These are phyloP conservation scores for Sminthurinus aureus DNA, from an alignment of 2,888 invertebrate species.

Conservation along the genomic window DNA sequence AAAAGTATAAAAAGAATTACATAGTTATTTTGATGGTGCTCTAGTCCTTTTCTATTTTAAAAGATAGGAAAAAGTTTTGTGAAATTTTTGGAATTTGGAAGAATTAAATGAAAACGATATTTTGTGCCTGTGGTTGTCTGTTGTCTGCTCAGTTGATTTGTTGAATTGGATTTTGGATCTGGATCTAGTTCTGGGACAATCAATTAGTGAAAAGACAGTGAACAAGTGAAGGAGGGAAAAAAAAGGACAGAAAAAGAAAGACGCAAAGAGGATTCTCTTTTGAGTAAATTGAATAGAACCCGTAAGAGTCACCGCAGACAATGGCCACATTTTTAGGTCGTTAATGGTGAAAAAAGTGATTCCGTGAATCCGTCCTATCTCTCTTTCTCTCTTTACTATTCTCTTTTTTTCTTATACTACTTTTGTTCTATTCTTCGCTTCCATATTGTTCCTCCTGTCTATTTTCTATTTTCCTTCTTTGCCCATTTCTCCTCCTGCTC, in stretches of 20 bases:
- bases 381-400: neutral
- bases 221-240: neutral
- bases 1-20: neutral
- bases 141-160: slow-evolving; percentile 11
- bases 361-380: slow-evolving; percentile 14
- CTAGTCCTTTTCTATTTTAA: neutral
- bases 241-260: neutral
- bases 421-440: neutral
- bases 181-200: neutral
- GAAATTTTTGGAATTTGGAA: neutral
- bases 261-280: slow-evolving; percentile 4
- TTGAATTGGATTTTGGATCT: neutral
- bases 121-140: neutral
- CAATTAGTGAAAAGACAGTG: slow-evolving; percentile 18
- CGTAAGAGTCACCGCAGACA: slow-evolving; percentile 20
- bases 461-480: neutral
- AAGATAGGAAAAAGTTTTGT: neutral
- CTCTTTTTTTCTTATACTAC: neutral
- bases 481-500: neutral
- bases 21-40: neutral
- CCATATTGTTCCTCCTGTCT: neutral
- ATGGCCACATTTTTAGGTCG: slow-evolving; percentile 18
- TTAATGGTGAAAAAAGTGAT: slow-evolving; percentile 28
- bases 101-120: neutral
- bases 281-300: slow-evolving; percentile 28